These are phyloP conservation scores for Vimba vimba DNA, from an alignment of 2,113 vertebrate genomes.

Conservation along the genomic window DNA sequence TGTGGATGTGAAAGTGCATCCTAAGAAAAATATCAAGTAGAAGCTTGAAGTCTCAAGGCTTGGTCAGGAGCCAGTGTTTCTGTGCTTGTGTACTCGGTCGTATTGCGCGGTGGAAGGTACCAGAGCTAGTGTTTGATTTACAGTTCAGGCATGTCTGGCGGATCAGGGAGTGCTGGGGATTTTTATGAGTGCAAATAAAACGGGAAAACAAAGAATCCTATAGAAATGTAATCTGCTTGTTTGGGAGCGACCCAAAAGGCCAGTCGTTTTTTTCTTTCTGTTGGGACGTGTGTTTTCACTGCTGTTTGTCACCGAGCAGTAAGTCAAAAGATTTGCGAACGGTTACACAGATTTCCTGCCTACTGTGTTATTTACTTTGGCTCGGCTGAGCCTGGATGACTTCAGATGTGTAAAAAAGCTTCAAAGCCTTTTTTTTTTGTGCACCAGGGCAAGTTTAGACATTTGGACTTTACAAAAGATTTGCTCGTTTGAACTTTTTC, in stretches of 20 bases:
- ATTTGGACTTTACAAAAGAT: slow-evolving; percentile 15
- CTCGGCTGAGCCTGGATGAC: slow-evolving; percentile 23
- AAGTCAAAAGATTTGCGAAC: slow-evolving; percentile 45
- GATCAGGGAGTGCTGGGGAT: slow-evolving; percentile 28
- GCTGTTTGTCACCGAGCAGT: slow-evolving; percentile 40
- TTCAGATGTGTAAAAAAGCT: slow-evolving; percentile 36
- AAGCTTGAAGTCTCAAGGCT: slow-evolving; percentile 22
- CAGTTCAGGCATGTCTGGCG: slow-evolving; percentile 43
- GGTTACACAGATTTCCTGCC: slow-evolving; percentile 31
- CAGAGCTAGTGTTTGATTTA: slow-evolving; percentile 22
- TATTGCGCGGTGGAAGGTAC: slow-evolving; percentile 34
- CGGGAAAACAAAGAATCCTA: slow-evolving; percentile 33
- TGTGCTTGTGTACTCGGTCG: slow-evolving; percentile 13
- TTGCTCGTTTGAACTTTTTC: neutral
- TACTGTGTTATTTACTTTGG: slow-evolving; percentile 52
- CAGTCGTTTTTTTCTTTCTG: neutral
- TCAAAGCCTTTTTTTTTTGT: slow-evolving; percentile 25
- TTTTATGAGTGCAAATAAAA: slow-evolving; percentile 52
- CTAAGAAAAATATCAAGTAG: neutral
- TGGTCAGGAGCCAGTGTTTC: slow-evolving; percentile 5
- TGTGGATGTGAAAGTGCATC: neutral
- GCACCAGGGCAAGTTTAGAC: slow-evolving; percentile 48
- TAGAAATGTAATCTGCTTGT: slow-evolving; percentile 36
- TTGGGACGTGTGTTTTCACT: slow-evolving; percentile 9
- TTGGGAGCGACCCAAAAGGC: neutral